phyloP scores from a whole-genome alignment of 2,888 invertebrate genomes.

The Metacarcinus magister region DNA sequence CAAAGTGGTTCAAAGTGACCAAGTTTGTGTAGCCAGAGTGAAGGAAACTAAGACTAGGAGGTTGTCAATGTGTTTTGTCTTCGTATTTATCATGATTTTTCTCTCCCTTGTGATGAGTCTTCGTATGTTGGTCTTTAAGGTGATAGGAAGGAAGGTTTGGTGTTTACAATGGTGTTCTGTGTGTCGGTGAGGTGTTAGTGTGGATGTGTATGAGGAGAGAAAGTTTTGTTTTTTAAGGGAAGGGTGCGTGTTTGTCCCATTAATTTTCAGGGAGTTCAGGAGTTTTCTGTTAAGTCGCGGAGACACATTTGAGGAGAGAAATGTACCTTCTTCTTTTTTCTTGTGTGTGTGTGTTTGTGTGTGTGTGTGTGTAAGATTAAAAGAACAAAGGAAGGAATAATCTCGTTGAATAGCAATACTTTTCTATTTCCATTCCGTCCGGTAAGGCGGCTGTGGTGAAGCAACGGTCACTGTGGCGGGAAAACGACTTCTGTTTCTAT shows the following conservation, averaged over 20 bases:
- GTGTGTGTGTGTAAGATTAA: too few relatives aligned
- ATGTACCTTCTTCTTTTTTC: not conserved
- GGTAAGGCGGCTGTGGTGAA: not conserved
- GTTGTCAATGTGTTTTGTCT: not conserved
- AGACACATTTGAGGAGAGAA: not conserved
- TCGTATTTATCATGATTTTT: not conserved
- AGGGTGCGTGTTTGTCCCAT: not conserved
- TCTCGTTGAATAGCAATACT: not conserved
- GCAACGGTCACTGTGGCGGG: not conserved
- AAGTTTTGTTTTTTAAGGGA: not conserved
- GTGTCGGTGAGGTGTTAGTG: not conserved
- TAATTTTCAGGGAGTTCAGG: not conserved
- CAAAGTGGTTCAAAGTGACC: not conserved
- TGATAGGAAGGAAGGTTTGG: not conserved
- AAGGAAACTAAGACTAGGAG: not conserved
- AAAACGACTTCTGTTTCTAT: not conserved
- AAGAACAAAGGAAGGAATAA: too few relatives aligned
- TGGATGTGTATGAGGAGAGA: not conserved
- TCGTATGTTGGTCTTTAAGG: not conserved
- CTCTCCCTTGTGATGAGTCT: not conserved
- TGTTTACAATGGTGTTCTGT: not conserved
- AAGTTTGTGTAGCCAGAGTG: not conserved
- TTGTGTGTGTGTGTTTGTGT: too few relatives aligned
- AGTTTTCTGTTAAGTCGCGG: not conserved
- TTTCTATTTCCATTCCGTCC: not conserved